Conservation (phyloP, 2,888 invertebrate genomes). For the Tryphoninae sp. region DNA sequence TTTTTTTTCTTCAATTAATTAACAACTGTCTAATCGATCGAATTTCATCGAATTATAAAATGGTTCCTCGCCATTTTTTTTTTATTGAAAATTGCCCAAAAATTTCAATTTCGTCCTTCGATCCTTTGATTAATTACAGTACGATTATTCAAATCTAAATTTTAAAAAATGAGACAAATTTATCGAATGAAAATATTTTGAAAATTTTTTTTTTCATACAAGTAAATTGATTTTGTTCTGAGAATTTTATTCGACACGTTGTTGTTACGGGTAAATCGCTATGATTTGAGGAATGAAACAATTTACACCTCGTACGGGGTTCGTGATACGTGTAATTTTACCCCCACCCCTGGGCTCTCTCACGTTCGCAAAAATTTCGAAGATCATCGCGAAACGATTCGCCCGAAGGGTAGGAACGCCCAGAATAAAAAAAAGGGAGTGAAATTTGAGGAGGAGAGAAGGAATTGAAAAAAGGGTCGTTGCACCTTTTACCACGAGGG, state of each 20-base stretch:
- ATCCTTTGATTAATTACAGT: too few relatives aligned
- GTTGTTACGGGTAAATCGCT: neutral
- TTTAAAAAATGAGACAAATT: too few relatives aligned
- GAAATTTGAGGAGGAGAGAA: neutral
- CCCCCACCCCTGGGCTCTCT: slow-evolving; percentile 19
- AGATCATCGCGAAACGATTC: slow-evolving; percentile 11
- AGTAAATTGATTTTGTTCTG: too few relatives aligned
- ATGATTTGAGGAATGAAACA: neutral
- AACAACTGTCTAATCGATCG: neutral
- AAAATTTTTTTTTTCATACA: too few relatives aligned
- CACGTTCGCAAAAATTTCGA: slow-evolving; percentile 48
- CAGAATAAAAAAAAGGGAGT: neutral
- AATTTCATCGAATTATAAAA: neutral
- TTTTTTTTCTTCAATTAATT: slow-evolving; percentile 2
- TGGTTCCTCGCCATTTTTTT: too few relatives aligned
- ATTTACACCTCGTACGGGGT: slow-evolving; percentile 8
- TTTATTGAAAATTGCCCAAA: too few relatives aligned
- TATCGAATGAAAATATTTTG: too few relatives aligned
- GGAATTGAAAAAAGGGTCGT: slow-evolving; percentile 14
- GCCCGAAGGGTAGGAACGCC: neutral
- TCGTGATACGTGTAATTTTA: slow-evolving; percentile 25
- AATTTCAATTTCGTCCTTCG: too few relatives aligned
- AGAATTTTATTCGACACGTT: neutral
- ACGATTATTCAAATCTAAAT: too few relatives aligned
- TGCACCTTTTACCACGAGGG: slow-evolving; percentile 64